Evolutionary conservation across 2,797 vertebrate species (phyloP).

Genomic region (Orientallactaga sibirica): DNA sequence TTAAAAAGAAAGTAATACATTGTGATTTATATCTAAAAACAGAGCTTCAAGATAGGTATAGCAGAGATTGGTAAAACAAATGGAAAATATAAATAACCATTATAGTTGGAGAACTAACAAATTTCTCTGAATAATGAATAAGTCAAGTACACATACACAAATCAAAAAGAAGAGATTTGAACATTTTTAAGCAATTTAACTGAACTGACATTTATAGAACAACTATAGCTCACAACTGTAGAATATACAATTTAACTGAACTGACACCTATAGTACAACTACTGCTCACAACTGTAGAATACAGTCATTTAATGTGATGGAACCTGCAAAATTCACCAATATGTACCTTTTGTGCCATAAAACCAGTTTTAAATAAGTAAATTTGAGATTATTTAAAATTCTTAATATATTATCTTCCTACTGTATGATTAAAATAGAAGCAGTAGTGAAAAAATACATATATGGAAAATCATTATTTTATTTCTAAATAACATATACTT

Average conservation of each 20-base stretch:
- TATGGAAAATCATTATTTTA: too few species aligned
- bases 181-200: background rate
- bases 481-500: too few species aligned
- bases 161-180: conserved; percentile 10
- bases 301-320: conserved; percentile 16
- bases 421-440: too few species aligned
- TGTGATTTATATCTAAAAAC: background rate
- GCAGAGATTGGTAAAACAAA: conserved; percentile 17
- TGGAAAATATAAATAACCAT: background rate
- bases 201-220: background rate
- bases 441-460: too few species aligned
- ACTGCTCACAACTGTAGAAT: background rate
- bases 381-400: too few species aligned
- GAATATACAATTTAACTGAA: background rate
- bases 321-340: background rate
- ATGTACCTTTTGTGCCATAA: background rate
- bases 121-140: background rate
- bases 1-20: too few species aligned
- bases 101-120: conserved; percentile 18
- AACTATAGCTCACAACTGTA: too few species aligned
- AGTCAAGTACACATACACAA: conserved; percentile 1
- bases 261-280: background rate
- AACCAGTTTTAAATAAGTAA: conserved; percentile 8
- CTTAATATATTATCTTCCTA: too few species aligned
- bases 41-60: background rate